Base-by-base conservation (phyloP, 2,797 vertebrate genomes). In the Poeciliopsis gracilis region DNA sequence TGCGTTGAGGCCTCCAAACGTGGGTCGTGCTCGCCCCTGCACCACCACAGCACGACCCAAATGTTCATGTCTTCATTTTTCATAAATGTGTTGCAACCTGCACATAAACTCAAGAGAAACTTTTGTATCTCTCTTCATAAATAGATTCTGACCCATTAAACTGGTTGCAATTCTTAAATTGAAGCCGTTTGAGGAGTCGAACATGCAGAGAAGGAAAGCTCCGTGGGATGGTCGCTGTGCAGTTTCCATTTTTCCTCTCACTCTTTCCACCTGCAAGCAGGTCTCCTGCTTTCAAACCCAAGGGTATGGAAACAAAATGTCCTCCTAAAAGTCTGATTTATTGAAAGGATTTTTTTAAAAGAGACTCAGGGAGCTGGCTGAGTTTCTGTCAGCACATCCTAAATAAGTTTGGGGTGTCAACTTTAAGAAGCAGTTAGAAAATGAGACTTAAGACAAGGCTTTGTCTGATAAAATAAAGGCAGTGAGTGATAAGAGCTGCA, bases 201-300 rank as follows among this genome's bases (percentile, higher is more conserved):
- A 87, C 85, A 41, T 13, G 10, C 53, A 41, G 8, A 38, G 18
- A 66, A 36, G 61, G 18, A 66, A 66, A 69, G 79, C 72, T 12
- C 46, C 47, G 67, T 77, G 15, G 72, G 76, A 78, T 72, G 16
- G 80, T 46, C 61, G 82, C 87, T 79, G 12, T 13, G 71, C 75
- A 77, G 46, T 79, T 82, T 75, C 63, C 76, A 79, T 59, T 82
- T 92, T 94, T 90, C 88, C 89, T 91, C 85, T 82, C 73, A 90
- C 82, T 73, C 79, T 63, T 82, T 66, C 80, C 74, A 55, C 75
- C 66, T 45, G 51, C 7, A 46, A n/a, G 38, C 38, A n/a, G 1
- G 77, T 73, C 79, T 53, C 53, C 55, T 15, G 66, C 75, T 72
- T 74, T 78, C 82, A 4, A 45, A 73, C 61, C 11, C 79, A 74